phyloP scores from a whole-genome alignment of 2,113 vertebrate genomes.

The Pteronura brasiliensis region DNA sequence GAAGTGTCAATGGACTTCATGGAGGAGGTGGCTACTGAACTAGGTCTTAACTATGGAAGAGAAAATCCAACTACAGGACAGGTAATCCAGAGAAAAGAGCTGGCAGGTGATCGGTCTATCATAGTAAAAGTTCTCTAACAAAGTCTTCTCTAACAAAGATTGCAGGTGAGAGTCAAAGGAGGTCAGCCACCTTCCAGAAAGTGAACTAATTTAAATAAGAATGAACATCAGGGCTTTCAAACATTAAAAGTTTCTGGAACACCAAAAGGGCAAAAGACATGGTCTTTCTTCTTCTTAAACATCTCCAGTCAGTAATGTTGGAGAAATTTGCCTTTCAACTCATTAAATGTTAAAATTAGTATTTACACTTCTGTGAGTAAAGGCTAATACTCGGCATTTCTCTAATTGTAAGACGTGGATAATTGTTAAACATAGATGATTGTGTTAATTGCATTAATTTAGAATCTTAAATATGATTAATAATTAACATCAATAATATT shows the following conservation, averaged over 20 bases:
- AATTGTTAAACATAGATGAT: not conserved
- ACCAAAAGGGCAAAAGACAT: not conserved
- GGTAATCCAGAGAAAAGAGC: not conserved
- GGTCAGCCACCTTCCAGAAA: not conserved
- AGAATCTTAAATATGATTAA: conserved; percentile 33
- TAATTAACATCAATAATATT: conserved; percentile 13
- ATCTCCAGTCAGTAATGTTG: not conserved
- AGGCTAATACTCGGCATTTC: conserved; percentile 35
- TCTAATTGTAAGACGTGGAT: not conserved
- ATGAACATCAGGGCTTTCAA: not conserved
- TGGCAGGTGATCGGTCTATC: not conserved
- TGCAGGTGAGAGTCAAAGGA: not conserved
- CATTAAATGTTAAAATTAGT: conserved; percentile 4
- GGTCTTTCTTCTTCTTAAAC: not conserved
- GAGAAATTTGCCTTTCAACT: not conserved
- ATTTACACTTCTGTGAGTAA: not conserved
- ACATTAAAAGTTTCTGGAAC: not conserved
- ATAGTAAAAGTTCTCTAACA: not conserved
- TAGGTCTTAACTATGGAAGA: not conserved
- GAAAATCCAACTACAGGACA: not conserved
- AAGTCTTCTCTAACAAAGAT: not conserved
- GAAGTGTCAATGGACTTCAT: not conserved
- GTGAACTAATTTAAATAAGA: not conserved
- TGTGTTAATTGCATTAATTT: conserved; percentile 28
- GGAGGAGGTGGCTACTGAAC: not conserved